A percentile compares a stretch with the other conserved stretches of the same genome.
Evolutionary conservation across 2,888 invertebrate species (phyloP).

Genomic region (Actias luna): DNA sequence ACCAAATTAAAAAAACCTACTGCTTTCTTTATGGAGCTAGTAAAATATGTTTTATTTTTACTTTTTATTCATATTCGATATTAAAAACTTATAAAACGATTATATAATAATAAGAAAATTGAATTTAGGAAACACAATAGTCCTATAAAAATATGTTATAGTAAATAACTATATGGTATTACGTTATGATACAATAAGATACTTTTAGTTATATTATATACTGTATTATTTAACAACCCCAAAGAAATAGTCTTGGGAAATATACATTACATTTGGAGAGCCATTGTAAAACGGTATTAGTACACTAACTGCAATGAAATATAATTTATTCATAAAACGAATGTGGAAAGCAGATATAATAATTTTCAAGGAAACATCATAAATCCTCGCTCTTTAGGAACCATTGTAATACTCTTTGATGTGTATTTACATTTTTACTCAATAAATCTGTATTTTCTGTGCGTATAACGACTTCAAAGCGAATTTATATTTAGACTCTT

Average conservation of each 20-base stretch:
- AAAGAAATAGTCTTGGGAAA: background rate
- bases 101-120: too few species aligned
- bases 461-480: background rate
- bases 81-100: too few species aligned
- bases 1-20: too few species aligned
- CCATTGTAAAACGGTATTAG: background rate
- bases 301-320: background rate
- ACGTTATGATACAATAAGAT: too few species aligned
- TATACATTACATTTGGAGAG: background rate
- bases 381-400: background rate
- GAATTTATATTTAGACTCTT: background rate
- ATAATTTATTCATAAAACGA: background rate
- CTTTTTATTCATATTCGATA: too few species aligned
- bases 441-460: background rate
- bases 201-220: too few species aligned
- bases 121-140: too few species aligned
- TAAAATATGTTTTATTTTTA: too few species aligned
- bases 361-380: background rate
- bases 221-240: background rate
- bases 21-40: too few species aligned
- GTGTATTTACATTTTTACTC: background rate
- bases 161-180: too few species aligned
- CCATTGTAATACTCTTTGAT: background rate
- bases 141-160: too few species aligned
- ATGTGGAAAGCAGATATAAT: background rate